Conservation (phyloP, 2,888 invertebrate genomes). For the Dexiosoma caninum region DNA sequence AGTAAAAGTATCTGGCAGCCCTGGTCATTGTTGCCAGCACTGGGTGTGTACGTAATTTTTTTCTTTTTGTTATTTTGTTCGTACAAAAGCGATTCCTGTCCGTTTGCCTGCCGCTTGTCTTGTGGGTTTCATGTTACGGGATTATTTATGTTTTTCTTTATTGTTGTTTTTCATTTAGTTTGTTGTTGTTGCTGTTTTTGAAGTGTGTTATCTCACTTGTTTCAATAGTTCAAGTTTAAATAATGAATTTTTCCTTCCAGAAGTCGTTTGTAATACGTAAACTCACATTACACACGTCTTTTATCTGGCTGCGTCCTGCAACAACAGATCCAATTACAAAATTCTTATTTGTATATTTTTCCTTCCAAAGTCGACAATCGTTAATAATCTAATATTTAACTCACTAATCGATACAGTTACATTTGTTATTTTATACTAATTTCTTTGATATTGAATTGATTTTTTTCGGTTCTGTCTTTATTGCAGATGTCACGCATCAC, state of each 20-base stretch:
- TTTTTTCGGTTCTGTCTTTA: constrained; percentile 4
- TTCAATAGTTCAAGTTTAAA: constrained; percentile 7
- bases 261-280: constrained; percentile 29
- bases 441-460: constrained; percentile 32
- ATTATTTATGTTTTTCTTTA: background rate
- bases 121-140: constrained; percentile 43
- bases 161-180: too few relatives aligned
- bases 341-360: background rate
- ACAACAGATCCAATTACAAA: background rate
- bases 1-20: too few relatives aligned
- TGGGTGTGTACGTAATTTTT: background rate
- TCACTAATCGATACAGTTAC: constrained; percentile 52
- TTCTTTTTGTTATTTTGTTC: background rate
- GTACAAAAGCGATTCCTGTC: constrained; percentile 3
- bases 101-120: constrained; percentile 24
- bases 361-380: background rate
- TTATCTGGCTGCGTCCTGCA: background rate
- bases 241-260: constrained; percentile 1
- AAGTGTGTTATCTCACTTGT: constrained; percentile 25
- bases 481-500: constrained; percentile 7
- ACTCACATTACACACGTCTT: background rate
- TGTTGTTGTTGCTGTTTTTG: too few relatives aligned
- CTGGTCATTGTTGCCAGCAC: too few relatives aligned
- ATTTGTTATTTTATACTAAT: background rate
- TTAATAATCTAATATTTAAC: constrained; percentile 30